These are phyloP conservation scores for Orchestia grillus DNA, from an alignment of 1,140 invertebrate species.

Conservation along the genomic window DNA sequence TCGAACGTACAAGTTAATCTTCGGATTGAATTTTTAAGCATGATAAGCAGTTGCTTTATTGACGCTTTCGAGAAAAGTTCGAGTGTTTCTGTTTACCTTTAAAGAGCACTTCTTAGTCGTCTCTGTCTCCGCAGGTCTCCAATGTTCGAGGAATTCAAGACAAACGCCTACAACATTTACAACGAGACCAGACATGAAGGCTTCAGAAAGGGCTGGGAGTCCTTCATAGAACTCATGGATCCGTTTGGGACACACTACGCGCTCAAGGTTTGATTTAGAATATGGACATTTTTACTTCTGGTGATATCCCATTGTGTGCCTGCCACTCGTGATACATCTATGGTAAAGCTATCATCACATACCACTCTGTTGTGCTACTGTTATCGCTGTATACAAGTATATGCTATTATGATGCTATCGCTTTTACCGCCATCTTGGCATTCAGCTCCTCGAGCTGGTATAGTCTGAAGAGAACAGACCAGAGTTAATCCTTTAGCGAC, in stretches of 20 bases:
- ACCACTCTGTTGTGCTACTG: background rate
- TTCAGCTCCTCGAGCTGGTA: no score
- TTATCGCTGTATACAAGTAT: background rate
- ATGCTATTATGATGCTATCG: no score
- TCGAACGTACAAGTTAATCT: no score
- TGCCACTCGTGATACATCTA: background rate
- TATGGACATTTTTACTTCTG: background rate
- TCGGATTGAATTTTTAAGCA: no score
- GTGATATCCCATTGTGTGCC: background rate
- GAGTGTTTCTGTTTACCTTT: no score
- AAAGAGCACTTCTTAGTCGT: background rate
- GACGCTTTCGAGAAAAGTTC: no score
- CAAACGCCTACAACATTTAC: constrained; percentile 82
- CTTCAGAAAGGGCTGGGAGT: constrained; percentile 84
- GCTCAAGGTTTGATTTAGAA: constrained; percentile 77
- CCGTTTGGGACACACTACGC: constrained; percentile 91
- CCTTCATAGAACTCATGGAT: constrained; percentile 86
- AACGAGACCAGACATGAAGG: constrained; percentile 83
- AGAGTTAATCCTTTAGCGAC: no score
- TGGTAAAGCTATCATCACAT: background rate
- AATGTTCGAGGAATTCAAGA: constrained; percentile 81
- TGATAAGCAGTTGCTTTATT: no score
- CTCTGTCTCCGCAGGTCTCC: constrained; percentile 78
- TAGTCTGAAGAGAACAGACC: no score
- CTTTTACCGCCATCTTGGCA: no score